A percentile compares a stretch with the other conserved stretches of the same genome.
These are phyloP conservation scores for Mycalesis mineus DNA, from an alignment of 2,888 invertebrate species.

Conservation along the genomic window DNA sequence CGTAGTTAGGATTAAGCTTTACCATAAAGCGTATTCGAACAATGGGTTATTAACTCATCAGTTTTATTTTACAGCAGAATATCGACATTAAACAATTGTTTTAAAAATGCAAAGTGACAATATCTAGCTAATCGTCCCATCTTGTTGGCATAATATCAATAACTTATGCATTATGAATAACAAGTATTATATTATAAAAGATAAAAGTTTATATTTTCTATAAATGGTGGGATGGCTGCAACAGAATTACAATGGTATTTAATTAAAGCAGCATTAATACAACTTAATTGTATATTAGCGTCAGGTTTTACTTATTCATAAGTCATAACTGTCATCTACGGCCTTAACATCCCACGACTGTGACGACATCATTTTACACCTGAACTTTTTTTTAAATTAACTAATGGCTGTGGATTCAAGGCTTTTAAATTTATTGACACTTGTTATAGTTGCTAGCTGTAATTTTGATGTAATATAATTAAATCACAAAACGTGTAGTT, in stretches of 20 bases:
- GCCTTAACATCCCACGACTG: constrained; percentile 64
- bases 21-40: too few relatives aligned
- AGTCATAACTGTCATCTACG: constrained; percentile 53
- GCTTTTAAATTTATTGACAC: constrained; percentile 33
- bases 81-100: too few relatives aligned
- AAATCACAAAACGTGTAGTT: neutral
- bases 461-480: constrained; percentile 42
- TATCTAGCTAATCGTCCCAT: neutral
- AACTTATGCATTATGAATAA: neutral
- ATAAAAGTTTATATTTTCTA: neutral
- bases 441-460: constrained; percentile 50
- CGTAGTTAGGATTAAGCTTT: too few relatives aligned
- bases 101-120: neutral
- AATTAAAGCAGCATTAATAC: constrained; percentile 37
- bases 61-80: too few relatives aligned
- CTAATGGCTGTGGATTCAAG: neutral
- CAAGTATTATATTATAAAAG: neutral
- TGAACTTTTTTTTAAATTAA: constrained; percentile 24
- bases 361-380: constrained; percentile 38
- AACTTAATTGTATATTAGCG: constrained; percentile 51
- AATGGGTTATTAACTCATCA: too few relatives aligned
- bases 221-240: neutral
- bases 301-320: constrained; percentile 52
- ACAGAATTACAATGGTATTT: constrained; percentile 24
- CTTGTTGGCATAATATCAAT: neutral